phyloP scores from a whole-genome alignment of 1,140 invertebrate genomes.

The Cardiocondyla obscurior region DNA sequence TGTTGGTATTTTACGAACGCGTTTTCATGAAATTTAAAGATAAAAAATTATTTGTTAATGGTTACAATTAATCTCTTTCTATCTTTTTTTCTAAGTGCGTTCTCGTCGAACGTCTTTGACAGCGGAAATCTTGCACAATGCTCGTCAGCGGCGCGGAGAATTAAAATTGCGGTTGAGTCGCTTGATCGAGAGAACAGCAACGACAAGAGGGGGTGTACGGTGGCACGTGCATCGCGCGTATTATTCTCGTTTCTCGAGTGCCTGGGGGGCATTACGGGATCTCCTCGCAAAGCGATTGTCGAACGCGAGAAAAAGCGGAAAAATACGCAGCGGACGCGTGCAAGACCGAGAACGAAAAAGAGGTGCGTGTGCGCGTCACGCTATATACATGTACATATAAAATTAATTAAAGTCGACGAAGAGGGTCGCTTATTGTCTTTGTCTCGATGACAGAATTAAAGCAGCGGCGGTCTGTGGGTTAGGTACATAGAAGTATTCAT shows the following conservation, averaged over 20 bases:
- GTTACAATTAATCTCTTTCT: background rate
- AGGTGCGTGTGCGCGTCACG: conserved; percentile 6
- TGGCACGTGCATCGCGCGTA: conserved; percentile 72
- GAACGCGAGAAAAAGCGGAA: background rate
- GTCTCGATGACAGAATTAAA: conserved; percentile 6
- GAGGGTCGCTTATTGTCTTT: conserved; percentile 68
- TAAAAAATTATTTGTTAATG: background rate
- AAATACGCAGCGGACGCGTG: background rate
- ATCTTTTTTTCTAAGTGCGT: background rate
- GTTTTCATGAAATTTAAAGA: background rate
- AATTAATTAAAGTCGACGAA: conserved; percentile 81
- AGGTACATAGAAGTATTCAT: conserved; percentile 21
- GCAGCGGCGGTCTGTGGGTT: background rate
- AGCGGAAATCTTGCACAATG: conserved; percentile 40
- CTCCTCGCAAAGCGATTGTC: conserved; percentile 2
- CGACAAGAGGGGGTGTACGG: background rate
- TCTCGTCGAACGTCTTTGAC: conserved; percentile 8
- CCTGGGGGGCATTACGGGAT: too few species aligned
- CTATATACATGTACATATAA: conserved; percentile 59
- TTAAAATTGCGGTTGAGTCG: conserved; percentile 58
- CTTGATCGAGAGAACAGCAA: background rate
- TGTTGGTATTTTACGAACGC: background rate
- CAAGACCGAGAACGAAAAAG: conserved; percentile 1
- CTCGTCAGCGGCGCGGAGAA: conserved; percentile 46
- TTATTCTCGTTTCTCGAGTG: conserved; percentile 75